Percentiles rank a stretch among this genome's conserved stretches.
Conservation (phyloP, 2,888 invertebrate genomes). For the Caenorhabditis wallacei region DNA sequence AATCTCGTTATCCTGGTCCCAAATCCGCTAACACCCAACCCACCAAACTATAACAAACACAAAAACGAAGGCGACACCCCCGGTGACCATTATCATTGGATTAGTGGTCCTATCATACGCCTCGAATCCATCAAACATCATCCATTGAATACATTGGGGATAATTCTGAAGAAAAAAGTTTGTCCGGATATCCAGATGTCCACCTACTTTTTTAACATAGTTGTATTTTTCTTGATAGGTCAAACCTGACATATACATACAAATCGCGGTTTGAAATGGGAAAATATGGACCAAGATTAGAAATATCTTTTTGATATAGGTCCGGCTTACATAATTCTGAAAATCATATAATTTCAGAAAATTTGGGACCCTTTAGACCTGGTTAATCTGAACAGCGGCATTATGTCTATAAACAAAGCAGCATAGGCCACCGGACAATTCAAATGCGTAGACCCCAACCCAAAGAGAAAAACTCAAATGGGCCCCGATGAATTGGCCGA, state of each 20-base stretch:
- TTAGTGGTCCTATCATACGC: conserved; percentile 29
- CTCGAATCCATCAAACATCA: conserved; percentile 13
- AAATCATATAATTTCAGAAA: not conserved
- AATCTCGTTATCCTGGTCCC: not conserved
- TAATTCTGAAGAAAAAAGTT: conserved; percentile 7
- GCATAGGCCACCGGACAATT: conserved; percentile 21
- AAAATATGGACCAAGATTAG: conserved; percentile 27
- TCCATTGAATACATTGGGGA: conserved; percentile 30
- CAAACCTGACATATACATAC: conserved; percentile 20
- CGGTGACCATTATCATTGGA: conserved; percentile 15
- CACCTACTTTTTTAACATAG: conserved; percentile 13
- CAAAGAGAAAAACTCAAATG: conserved; percentile 23
- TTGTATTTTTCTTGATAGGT: conserved; percentile 36
- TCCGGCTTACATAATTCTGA: not conserved
- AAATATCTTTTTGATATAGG: conserved; percentile 7
- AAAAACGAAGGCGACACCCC: conserved; percentile 15
- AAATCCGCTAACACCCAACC: not conserved
- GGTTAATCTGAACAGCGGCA: conserved; percentile 29
- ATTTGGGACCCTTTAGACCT: no score
- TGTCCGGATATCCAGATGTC: not conserved
- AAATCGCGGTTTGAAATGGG: conserved; percentile 36
- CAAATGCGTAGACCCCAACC: conserved; percentile 13
- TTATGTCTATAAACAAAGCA: conserved; percentile 47
- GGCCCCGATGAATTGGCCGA: not conserved
- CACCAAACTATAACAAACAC: conserved; percentile 19